Base-by-base conservation (phyloP, 2,797 vertebrate genomes). In the Columba guinea region DNA sequence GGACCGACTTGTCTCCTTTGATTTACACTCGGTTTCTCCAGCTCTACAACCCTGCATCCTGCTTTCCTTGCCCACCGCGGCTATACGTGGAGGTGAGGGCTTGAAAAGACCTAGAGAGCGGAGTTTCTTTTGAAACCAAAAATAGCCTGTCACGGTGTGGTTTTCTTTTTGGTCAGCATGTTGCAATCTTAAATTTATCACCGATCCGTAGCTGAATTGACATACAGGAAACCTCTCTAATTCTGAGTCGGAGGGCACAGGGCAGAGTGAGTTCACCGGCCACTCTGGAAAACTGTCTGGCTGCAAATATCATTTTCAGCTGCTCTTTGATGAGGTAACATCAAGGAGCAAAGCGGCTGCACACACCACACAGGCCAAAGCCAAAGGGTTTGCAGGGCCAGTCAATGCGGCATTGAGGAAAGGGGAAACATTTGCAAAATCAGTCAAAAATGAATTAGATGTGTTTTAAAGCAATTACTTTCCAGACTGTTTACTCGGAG, bases 221-320 rank as follows among this genome's bases (percentile, higher is more conserved):
- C 82, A 93, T 18, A 68, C 82, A 88, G 90, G 86, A 88, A 89
- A 64, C 16, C 69, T 77, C 20, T 71, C 46, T 83, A 41, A 78
- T 76, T 0, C 0, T 7, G 39, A 88, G 30, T 65, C 6, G 46
- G 84, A 94, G 91, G 83, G 85, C 90, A 91, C 59, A n/a, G 87
- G 77, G 94, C 90, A 90, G 59, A 76, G 34, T 0, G 3, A 96
- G 89, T 89, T 95, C 91, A 91, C 39, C 0, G 7, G 37, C 75
- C 68, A 27, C 88, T 94, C 93, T 86, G 11, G 27, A 55, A 91
- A 87, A 55, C 37, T 0, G 1, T 49, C 64, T 75, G 84, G 41
- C 90, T 97, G 94, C 90, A 96, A 96, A 97, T 92, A 93, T 2
- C n/a, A 84, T 94, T 95, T 96, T 96, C 96, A 93, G 51, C 81